Evolutionary conservation across 2,888 invertebrate species (phyloP), one percentile per base, ranked within the genome.

Genomic region (Allophyes oxyacanthae): DNA sequence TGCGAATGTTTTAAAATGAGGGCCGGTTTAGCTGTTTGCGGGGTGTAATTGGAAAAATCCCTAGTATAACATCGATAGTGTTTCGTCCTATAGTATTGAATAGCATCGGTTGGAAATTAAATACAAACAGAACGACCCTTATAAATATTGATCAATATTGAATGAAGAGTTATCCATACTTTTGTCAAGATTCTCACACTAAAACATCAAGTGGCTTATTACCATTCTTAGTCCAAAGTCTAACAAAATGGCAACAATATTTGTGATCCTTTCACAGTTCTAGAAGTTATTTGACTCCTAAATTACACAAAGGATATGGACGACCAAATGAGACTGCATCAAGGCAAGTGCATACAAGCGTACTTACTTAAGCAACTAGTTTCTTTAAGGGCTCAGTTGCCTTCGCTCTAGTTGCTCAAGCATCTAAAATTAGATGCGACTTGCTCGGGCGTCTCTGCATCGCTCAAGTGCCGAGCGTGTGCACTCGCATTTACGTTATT

Each of bases 341-440:
- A 44, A 43, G 14, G 15, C 28, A 0, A 25, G 20, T 32, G 26
- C 34, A 58, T 6, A 58, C 36, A 14, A 45, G 58, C 26, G 37
- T 33, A 15, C 36, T 36, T 32, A 45, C 64, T 49, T 40, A 38
- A 36, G 40, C 40, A 2, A 42, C 41, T 65, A 58, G 65, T 64
- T 66, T 64, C 58, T 64, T 51, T 26, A 57, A 64, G 48, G 52
- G 45, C 38, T 40, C 52, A 38, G 71, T 51, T 64, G 65, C 45
- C 30, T 50, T 49, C 25, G 14, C 36, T 34, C 25, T 9, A 64
- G 46, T 64, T 15, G 42, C 30, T 49, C 34, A 15, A 46, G 53
- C 42, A 42, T 42, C 45, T 53, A 44, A 43, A 70, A 65, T 70
- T 65, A 65, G 70, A 56, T 33, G 70, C 50, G 50, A 55, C 48